These are phyloP conservation scores for Percopsis omiscomaycus DNA, from an alignment of 2,797 vertebrate species.

Conservation along the genomic window DNA sequence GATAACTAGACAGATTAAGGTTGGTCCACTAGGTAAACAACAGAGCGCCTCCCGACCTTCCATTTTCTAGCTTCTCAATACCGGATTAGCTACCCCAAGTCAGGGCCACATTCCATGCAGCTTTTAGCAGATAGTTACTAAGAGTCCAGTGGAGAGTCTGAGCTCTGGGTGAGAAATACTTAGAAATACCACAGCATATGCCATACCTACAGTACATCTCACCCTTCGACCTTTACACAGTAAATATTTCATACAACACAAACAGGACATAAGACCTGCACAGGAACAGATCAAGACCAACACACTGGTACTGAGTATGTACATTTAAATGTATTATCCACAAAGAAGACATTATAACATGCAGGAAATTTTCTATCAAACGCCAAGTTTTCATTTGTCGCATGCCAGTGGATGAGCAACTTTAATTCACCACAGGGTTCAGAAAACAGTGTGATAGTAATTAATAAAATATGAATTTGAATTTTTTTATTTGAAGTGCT, in stretches of 20 bases:
- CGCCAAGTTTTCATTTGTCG: constrained; percentile 10
- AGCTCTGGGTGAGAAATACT: constrained; percentile 77
- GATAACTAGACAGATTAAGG: constrained; percentile 50
- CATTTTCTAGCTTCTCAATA: constrained; percentile 38
- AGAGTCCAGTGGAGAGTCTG: constrained; percentile 66
- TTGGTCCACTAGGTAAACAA: constrained; percentile 68
- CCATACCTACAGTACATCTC: constrained; percentile 49
- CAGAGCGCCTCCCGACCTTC: constrained; percentile 40
- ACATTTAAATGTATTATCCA: constrained; percentile 13
- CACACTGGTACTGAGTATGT: constrained; percentile 1
- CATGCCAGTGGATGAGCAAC: constrained; percentile 16
- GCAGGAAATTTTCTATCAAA: constrained; percentile 22
- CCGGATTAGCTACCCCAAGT: constrained; percentile 57
- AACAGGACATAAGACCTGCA: constrained; percentile 1
- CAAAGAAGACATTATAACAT: neutral
- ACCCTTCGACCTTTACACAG: constrained; percentile 12
- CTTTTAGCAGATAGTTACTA: constrained; percentile 84
- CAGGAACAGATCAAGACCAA: constrained; percentile 1
- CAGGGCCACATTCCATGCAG: constrained; percentile 72
- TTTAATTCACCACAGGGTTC: constrained; percentile 18
- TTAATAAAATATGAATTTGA: constrained; percentile 13
- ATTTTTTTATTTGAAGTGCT: constrained; percentile 6
- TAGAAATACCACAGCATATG: constrained; percentile 33
- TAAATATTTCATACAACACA: constrained; percentile 11
- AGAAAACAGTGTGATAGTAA: constrained; percentile 20